Conservation (phyloP, 2,113 vertebrate genomes). For the Labrus mixtus region DNA sequence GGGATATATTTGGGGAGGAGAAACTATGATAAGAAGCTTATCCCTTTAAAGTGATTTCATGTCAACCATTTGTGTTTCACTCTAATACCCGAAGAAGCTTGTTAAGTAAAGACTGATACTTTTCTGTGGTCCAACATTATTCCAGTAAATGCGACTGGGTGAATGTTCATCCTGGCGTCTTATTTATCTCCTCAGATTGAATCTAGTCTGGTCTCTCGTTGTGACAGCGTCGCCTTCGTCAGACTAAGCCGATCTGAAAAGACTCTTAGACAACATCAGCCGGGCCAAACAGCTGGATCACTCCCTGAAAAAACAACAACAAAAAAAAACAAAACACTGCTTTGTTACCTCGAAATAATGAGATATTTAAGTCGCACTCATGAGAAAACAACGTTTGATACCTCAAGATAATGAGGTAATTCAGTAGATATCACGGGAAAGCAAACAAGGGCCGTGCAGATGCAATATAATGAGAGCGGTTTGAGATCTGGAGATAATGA, state of each 20-base stretch:
- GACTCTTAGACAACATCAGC: slow-evolving; percentile 51
- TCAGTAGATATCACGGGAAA: slow-evolving; percentile 37
- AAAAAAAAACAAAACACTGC: slow-evolving; percentile 9
- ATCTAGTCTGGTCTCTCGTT: slow-evolving; percentile 23
- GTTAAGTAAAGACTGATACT: not conserved
- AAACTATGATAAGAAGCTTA: too few species aligned
- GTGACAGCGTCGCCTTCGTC: slow-evolving; percentile 48
- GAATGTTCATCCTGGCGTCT: not conserved
- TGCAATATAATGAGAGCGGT: slow-evolving; percentile 51
- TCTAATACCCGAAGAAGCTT: not conserved
- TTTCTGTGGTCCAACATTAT: slow-evolving; percentile 11
- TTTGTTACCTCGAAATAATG: slow-evolving; percentile 63
- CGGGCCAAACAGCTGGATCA: slow-evolving; percentile 45
- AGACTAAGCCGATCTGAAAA: slow-evolving; percentile 63
- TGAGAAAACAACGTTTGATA: slow-evolving; percentile 49
- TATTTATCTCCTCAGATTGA: slow-evolving; percentile 31
- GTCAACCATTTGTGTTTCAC: not conserved
- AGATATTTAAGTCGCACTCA: slow-evolving; percentile 47
- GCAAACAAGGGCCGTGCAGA: slow-evolving; percentile 22
- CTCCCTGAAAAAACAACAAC: not conserved
- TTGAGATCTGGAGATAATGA: slow-evolving; percentile 33
- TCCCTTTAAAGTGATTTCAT: not conserved
- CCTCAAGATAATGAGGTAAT: slow-evolving; percentile 62
- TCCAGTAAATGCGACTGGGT: not conserved
- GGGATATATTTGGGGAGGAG: too few species aligned